Conservation (phyloP, 2,113 vertebrate species). For the Microcebus jonahi region DNA sequence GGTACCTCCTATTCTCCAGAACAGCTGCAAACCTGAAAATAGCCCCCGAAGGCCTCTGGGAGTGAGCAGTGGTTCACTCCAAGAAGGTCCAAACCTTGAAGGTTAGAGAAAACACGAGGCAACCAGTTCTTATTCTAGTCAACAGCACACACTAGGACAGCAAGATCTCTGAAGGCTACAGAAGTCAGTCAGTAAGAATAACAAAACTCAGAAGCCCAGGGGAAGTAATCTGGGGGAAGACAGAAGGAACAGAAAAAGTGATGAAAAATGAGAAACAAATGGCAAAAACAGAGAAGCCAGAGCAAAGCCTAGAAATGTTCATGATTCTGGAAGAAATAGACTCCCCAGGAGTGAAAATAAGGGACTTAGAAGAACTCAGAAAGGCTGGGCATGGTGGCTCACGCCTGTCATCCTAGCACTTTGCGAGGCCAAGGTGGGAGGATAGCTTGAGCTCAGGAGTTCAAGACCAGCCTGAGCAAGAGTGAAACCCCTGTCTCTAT, state of each 20-base stretch:
- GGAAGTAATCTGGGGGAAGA: background rate
- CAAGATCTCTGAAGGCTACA: background rate
- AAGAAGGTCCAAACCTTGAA: slow-evolving; percentile 13
- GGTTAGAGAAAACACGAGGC: background rate
- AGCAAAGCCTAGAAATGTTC: background rate
- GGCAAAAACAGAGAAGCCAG: background rate
- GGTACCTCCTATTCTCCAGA: background rate
- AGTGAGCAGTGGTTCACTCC: background rate
- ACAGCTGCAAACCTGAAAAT: slow-evolving; percentile 65
- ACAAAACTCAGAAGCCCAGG: background rate
- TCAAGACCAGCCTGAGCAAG: too few species aligned
- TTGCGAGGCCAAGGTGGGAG: too few species aligned
- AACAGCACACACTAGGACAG: background rate
- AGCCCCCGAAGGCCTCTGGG: background rate
- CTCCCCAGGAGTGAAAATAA: background rate
- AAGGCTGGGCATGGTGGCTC: too few species aligned
- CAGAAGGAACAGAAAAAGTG: background rate
- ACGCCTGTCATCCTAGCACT: too few species aligned
- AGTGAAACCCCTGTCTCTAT: too few species aligned
- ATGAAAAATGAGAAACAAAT: background rate
- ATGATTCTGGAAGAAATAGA: background rate
- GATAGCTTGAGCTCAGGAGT: too few species aligned
- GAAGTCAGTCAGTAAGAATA: background rate
- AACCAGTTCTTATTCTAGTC: background rate
- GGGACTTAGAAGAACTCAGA: background rate